Evolutionary conservation across 2,113 vertebrate genomes (phyloP).

Genomic region (Eulemur rufifrons): DNA sequence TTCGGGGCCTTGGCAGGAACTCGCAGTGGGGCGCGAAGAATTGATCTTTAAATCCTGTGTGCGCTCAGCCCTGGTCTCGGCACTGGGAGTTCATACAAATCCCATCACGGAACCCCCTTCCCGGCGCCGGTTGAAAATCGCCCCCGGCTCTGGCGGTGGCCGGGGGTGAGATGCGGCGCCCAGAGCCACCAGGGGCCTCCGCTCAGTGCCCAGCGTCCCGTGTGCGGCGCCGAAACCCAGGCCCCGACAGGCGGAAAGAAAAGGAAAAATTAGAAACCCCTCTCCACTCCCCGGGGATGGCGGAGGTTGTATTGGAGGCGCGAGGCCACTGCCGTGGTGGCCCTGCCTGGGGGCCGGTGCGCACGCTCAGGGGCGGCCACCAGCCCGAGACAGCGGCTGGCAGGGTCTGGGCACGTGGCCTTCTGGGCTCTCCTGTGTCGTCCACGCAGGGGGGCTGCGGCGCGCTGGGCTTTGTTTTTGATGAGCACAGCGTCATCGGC

Average conservation of each 20-base stretch:
- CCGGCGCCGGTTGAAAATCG: conserved; percentile 92
- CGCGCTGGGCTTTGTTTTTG: too few species aligned
- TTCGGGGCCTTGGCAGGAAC: background rate
- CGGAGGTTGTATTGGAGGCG: too few species aligned
- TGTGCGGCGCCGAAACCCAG: conserved; percentile 90
- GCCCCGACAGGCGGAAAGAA: conserved; percentile 82
- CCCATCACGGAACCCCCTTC: background rate
- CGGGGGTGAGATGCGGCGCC: conserved; percentile 91
- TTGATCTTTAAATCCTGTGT: background rate
- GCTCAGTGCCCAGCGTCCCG: conserved; percentile 85
- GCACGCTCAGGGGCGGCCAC: too few species aligned
- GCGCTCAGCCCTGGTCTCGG: background rate
- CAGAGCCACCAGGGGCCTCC: conserved; percentile 86
- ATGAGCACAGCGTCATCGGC: too few species aligned
- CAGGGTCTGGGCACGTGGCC: too few species aligned
- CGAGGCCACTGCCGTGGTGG: too few species aligned
- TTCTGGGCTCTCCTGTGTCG: too few species aligned
- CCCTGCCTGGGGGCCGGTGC: too few species aligned
- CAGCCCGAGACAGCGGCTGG: too few species aligned
- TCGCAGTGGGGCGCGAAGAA: background rate
- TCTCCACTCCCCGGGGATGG: too few species aligned
- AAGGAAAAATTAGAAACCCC: too few species aligned
- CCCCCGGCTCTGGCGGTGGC: conserved; percentile 58
- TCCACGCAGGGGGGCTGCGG: too few species aligned
- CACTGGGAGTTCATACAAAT: background rate